Conservation (phyloP, 2,888 invertebrate species). For the Encarsia formosa region DNA sequence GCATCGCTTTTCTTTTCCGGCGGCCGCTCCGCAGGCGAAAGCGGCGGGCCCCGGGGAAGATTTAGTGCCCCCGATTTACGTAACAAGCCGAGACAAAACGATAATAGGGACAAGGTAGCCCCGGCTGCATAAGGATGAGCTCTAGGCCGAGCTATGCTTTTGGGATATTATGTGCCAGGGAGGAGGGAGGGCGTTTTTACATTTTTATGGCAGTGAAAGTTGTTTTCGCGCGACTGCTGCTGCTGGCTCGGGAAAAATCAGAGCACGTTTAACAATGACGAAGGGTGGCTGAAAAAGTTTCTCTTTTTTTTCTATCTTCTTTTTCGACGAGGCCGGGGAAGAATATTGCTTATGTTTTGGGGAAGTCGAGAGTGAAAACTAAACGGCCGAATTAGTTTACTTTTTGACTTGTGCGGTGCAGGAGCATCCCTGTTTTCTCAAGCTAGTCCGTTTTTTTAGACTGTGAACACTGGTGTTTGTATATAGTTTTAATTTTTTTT, state of each 20-base stretch:
- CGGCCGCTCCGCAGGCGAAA: too few relatives aligned
- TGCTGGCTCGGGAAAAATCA: constrained; percentile 42
- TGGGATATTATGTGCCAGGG: constrained; percentile 6
- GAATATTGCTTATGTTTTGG: neutral
- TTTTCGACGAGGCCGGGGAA: neutral
- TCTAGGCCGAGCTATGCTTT: neutral
- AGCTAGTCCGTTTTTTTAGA: too few relatives aligned
- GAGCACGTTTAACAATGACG: constrained; percentile 34
- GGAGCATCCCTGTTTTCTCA: too few relatives aligned
- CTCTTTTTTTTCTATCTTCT: constrained; percentile 35
- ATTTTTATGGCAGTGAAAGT: constrained; percentile 51
- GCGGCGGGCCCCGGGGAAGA: constrained; percentile 35
- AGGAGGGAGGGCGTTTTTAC: constrained; percentile 37
- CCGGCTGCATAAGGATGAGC: too few relatives aligned
- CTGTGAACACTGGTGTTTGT: too few relatives aligned
- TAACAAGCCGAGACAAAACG: constrained; percentile 34
- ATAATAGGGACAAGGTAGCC: constrained; percentile 12
- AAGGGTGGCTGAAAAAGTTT: constrained; percentile 41
- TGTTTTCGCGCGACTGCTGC: constrained; percentile 29
- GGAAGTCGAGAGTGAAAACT: constrained; percentile 3
- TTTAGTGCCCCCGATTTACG: constrained; percentile 45
- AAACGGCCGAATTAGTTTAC: constrained; percentile 8
- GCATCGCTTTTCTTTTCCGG: too few relatives aligned
- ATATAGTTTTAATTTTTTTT: too few relatives aligned
- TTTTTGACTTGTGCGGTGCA: neutral